Evolutionary conservation across 2,888 invertebrate species (phyloP).

Genomic region (Andrena flavipes): DNA sequence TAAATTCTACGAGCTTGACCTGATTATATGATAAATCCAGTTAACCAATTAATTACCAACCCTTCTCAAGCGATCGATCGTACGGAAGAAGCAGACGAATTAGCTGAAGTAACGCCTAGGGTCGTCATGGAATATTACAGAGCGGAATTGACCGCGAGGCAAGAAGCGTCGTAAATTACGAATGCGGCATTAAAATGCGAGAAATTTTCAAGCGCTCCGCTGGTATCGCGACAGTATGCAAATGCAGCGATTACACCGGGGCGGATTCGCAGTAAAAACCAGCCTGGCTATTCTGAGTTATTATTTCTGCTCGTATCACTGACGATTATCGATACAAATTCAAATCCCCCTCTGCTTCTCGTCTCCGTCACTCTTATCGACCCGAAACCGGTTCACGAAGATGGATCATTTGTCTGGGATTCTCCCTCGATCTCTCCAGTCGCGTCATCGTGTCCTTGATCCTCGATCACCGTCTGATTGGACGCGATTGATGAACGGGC

Average conservation of each 20-base stretch:
- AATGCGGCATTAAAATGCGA: conserved; percentile 15
- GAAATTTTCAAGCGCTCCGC: not conserved
- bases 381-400: conserved; percentile 70
- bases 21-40: not conserved
- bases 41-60: not conserved
- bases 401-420: conserved; percentile 72
- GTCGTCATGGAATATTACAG: conserved; percentile 11
- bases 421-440: conserved; percentile 54
- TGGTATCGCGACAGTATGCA: conserved; percentile 21
- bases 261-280: not conserved
- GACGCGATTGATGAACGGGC: conserved; percentile 61
- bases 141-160: not conserved
- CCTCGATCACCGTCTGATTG: conserved; percentile 68
- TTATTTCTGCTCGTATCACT: conserved; percentile 50
- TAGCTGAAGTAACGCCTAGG: not conserved
- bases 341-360: conserved; percentile 22
- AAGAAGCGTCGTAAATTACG: conserved; percentile 4
- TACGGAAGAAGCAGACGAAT: conserved; percentile 5
- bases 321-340: conserved; percentile 64
- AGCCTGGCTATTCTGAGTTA: conserved; percentile 34
- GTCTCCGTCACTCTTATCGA: conserved; percentile 61
- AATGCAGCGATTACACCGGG: conserved; percentile 13
- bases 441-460: conserved; percentile 72
- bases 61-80: not conserved
- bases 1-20: not conserved